phyloP scores from a whole-genome alignment of 2,797 vertebrate genomes.

The Anniella stebbinsi region DNA sequence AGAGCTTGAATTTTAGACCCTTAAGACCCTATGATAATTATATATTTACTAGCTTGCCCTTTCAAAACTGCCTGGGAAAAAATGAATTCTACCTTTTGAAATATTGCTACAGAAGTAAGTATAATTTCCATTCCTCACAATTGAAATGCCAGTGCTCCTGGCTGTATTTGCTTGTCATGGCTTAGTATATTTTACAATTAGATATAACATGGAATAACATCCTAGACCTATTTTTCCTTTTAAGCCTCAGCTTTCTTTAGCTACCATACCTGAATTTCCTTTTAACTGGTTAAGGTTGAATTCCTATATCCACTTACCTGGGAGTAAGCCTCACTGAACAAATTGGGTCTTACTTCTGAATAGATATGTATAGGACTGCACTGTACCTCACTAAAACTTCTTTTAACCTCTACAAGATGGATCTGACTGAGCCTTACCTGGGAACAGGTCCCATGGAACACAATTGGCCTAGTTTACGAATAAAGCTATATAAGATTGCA shows the following conservation, averaged over 20 bases:
- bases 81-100: constrained; percentile 1
- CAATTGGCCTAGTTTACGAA: not conserved
- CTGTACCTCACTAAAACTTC: not conserved
- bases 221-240: not conserved
- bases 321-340: too few relatives aligned
- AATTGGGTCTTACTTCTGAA: too few relatives aligned
- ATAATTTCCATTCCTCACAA: not conserved
- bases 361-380: too few relatives aligned
- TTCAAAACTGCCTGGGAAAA: not conserved
- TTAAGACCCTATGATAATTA: not conserved
- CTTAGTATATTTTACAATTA: not conserved
- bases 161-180: not conserved
- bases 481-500: not conserved
- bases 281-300: too few relatives aligned
- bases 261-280: not conserved
- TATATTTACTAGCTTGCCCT: not conserved
- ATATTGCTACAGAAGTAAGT: not conserved
- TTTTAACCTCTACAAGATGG: not conserved
- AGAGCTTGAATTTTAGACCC: not conserved
- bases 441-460: not conserved
- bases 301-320: too few relatives aligned
- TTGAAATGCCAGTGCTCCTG: not conserved
- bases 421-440: not conserved
- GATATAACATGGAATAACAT: not conserved
- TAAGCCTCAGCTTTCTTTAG: not conserved